Base-by-base conservation (phyloP, 2,888 invertebrate species). In the Spilosoma lubricipeda region DNA sequence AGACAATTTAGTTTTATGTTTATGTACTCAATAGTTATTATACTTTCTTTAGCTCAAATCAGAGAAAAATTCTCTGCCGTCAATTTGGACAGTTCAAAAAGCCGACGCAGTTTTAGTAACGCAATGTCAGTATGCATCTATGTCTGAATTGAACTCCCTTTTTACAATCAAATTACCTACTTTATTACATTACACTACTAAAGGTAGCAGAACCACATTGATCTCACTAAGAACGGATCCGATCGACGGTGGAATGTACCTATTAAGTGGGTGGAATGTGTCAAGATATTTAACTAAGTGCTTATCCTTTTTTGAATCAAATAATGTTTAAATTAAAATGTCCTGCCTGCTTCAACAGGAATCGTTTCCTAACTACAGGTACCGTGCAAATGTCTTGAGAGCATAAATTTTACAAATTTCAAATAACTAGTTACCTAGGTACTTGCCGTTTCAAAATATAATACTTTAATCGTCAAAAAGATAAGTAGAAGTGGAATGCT, bases 401-500 rank as follows among this genome's bases (percentile, higher is more conserved):
- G 15, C 59, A 27, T 15, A 27, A 27, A 13, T 4, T 27, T 59
- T 15, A 3, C 3, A 56, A 3, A 56, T 27, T 59, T 59, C 27
- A 15, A 59, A 27, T 18, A 30, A 30, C 2, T 7, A 39, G 1
- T 3, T 36, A 36, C 5, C 4, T 39, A 39, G 39, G 39, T 39
- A 18, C 30, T 30, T 63, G 13, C 15, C 63, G 30, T 63, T 18
- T 30, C 3, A 15, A 70, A 70, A 13, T 30, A 9, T 8, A 39
- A 70, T 68, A 39, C 72, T 64, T 48, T 69, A 63, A 73, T 77
- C 73, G 77, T 80, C 70, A 30, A 52, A 68, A 20, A 66, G 64
- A 69, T 73, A 65, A 65, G 56, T n/a, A n/a, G 48, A 65, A 73
- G 74, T 64, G 66, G 72, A 79, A 73, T 68, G 39, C 70, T 67